These are phyloP conservation scores for Caenorhabditis briggsae DNA, from an alignment of 1,140 invertebrate species.

Conservation along the genomic window DNA sequence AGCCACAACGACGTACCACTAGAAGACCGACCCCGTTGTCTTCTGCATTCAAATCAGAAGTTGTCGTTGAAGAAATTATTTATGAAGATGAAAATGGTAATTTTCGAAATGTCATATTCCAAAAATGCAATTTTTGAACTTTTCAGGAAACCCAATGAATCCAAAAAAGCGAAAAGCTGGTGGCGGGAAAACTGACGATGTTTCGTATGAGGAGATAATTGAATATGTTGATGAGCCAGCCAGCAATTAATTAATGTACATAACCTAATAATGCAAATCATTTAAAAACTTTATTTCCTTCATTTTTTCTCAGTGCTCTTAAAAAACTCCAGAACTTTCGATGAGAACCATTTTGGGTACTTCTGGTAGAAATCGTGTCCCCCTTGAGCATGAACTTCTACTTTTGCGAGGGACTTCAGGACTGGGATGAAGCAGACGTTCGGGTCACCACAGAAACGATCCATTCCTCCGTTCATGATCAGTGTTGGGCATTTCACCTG, in stretches of 20 bases:
- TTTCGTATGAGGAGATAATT: slow-evolving; percentile 38
- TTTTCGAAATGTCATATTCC: not conserved
- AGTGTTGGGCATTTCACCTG: slow-evolving; percentile 73
- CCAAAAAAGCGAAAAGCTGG: slow-evolving; percentile 26
- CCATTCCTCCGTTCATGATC: slow-evolving; percentile 73
- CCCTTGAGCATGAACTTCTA: slow-evolving; percentile 76
- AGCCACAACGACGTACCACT: not conserved
- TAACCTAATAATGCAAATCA: not conserved
- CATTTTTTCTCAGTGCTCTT: slow-evolving; percentile 27
- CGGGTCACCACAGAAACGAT: slow-evolving; percentile 75
- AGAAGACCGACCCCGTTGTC: not conserved
- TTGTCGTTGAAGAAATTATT: slow-evolving; percentile 24
- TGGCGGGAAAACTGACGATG: slow-evolving; percentile 6
- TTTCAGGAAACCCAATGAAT: slow-evolving; percentile 35
- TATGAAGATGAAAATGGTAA: slow-evolving; percentile 50
- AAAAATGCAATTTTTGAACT: not conserved
- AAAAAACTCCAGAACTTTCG: slow-evolving; percentile 59
- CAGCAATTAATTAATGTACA: slow-evolving; percentile 36
- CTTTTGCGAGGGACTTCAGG: slow-evolving; percentile 68
- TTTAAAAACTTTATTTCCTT: not conserved
- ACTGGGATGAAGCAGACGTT: slow-evolving; percentile 69
- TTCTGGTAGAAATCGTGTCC: slow-evolving; percentile 76
- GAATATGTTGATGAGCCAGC: slow-evolving; percentile 40
- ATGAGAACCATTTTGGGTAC: slow-evolving; percentile 74
- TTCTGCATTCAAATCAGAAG: not conserved